phyloP scores from a whole-genome alignment of 2,888 invertebrate genomes.

The Gymnosoma rotundatum region DNA sequence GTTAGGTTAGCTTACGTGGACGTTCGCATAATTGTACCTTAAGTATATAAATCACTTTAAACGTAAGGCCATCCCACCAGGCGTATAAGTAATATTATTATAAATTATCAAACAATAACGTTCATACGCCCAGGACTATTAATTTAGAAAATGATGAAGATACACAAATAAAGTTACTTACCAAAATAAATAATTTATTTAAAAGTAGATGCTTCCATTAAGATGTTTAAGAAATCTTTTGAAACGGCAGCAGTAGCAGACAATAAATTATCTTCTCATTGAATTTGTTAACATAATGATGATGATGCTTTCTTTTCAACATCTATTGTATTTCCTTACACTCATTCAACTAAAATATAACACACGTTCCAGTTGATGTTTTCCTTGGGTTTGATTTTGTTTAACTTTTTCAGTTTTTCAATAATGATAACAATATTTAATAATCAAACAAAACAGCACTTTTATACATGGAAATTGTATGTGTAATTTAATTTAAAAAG shows the following conservation, averaged over 20 bases:
- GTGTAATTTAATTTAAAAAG: no score
- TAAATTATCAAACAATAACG: background rate
- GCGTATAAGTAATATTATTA: constrained; percentile 18
- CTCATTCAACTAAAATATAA: constrained; percentile 23
- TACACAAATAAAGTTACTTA: constrained; percentile 5
- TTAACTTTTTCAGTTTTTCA: background rate
- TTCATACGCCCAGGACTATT: constrained; percentile 4
- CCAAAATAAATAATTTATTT: constrained; percentile 14
- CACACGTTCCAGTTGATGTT: background rate
- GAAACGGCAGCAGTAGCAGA: background rate
- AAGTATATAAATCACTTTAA: no score
- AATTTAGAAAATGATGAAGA: background rate
- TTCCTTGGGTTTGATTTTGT: background rate
- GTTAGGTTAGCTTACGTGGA: no score
- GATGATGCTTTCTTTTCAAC: constrained; percentile 1
- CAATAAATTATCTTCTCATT: constrained; percentile 39
- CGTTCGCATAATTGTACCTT: no score
- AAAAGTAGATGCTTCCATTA: constrained; percentile 1
- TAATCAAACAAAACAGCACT: no score
- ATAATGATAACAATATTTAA: no score
- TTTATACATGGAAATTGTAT: no score
- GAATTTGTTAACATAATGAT: constrained; percentile 34
- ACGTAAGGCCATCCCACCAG: no score
- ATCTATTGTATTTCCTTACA: background rate
- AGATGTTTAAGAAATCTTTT: background rate